Percentiles rank a stretch among this genome's conserved stretches.
Evolutionary conservation across 2,113 vertebrate genomes (phyloP).

Genomic region (Microcebus lehilahytsara): DNA sequence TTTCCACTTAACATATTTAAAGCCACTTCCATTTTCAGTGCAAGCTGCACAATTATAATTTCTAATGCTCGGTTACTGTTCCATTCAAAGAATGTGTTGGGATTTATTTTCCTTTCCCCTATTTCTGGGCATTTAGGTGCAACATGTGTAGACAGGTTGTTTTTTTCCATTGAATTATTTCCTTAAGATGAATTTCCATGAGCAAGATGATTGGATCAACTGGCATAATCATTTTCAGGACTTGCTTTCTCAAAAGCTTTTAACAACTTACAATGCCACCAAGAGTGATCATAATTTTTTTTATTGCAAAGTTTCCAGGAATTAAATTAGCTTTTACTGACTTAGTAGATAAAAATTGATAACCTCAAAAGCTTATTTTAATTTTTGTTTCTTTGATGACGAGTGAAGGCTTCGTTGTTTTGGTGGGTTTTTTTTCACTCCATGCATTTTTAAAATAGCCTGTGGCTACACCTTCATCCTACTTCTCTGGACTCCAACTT

Average conservation of each 20-base stretch:
- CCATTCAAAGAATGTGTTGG: neutral
- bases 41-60: neutral
- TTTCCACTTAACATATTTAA: neutral
- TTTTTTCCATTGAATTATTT: neutral
- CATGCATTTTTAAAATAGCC: conserved; percentile 17
- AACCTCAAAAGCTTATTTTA: conserved; percentile 6
- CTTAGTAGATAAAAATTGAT: neutral
- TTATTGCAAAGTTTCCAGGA: neutral
- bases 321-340: conserved; percentile 29
- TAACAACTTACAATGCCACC: neutral
- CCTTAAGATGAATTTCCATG: neutral
- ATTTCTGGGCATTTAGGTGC: neutral
- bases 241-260: neutral
- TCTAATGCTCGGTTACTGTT: neutral
- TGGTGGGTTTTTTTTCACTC: neutral
- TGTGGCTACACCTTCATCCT: neutral
- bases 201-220: neutral
- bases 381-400: conserved; percentile 24
- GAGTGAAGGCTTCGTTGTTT: neutral
- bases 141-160: neutral
- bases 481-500: neutral
- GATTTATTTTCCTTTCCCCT: too few relatives aligned
- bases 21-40: neutral
- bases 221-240: neutral
- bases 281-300: neutral